These are phyloP conservation scores for Abrostola triplasia DNA, from an alignment of 2,888 invertebrate species.

Conservation along the genomic window DNA sequence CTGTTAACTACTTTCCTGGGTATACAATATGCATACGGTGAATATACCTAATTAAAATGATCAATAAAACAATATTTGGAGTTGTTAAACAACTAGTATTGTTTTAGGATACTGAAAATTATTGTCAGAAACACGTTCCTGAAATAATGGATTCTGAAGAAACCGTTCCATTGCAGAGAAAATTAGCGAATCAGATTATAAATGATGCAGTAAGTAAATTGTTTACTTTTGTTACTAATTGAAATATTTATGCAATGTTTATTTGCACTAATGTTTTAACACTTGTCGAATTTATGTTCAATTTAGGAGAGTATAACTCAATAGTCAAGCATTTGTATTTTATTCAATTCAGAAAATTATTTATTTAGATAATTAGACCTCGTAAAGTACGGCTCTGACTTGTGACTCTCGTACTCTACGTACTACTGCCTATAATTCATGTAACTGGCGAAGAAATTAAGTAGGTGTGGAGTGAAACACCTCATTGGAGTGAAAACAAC, in stretches of 20 bases:
- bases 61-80: not conserved
- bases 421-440: constrained; percentile 17
- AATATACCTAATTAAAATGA: not conserved
- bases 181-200: constrained; percentile 27
- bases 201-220: constrained; percentile 16
- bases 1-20: not conserved
- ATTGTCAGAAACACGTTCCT: constrained; percentile 8
- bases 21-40: not conserved
- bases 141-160: constrained; percentile 15
- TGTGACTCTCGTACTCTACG: too few relatives aligned
- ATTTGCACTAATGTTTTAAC: too few relatives aligned
- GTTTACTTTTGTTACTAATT: not conserved
- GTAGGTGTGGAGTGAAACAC: constrained; percentile 16
- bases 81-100: constrained; percentile 13
- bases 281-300: too few relatives aligned
- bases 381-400: constrained; percentile 4
- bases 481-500: too few relatives aligned
- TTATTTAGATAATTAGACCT: too few relatives aligned
- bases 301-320: too few relatives aligned
- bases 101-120: constrained; percentile 33
- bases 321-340: too few relatives aligned
- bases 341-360: too few relatives aligned
- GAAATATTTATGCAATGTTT: too few relatives aligned
- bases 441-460: constrained; percentile 6
- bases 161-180: constrained; percentile 21